Conservation (phyloP, 2,797 vertebrate species). For the Caiman crocodilus region DNA sequence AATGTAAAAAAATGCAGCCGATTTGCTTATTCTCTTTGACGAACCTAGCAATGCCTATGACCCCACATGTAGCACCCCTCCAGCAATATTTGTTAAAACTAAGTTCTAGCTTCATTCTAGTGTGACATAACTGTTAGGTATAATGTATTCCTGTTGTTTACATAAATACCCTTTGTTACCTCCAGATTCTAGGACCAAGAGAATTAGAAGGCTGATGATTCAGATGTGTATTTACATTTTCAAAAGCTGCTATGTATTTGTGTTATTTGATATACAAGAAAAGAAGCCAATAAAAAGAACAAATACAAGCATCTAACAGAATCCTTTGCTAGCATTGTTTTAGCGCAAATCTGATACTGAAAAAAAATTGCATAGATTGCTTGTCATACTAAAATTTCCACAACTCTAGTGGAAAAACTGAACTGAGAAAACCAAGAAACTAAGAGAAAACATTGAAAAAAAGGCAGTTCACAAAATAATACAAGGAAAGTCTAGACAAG, state of each 20-base stretch:
- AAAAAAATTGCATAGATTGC: background rate
- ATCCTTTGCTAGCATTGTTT: background rate
- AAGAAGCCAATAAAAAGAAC: background rate
- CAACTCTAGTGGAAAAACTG: background rate
- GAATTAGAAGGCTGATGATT: background rate
- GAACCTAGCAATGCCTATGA: background rate
- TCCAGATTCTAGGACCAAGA: background rate
- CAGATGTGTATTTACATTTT: background rate
- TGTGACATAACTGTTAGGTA: background rate
- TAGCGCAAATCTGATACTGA: background rate
- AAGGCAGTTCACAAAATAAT: background rate
- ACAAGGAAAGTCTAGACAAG: background rate
- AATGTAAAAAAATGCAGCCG: background rate
- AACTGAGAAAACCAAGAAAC: background rate
- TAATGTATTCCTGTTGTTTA: background rate
- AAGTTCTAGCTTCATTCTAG: background rate
- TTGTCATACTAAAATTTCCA: background rate
- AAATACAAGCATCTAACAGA: background rate
- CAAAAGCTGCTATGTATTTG: background rate
- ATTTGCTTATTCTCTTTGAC: background rate
- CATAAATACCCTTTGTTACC: background rate
- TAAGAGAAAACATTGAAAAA: background rate
- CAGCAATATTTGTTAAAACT: background rate
- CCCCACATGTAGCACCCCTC: background rate
- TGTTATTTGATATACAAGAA: background rate